Evolutionary conservation across 2,888 invertebrate genomes (phyloP).

Genomic region (Polymixis lichenea): DNA sequence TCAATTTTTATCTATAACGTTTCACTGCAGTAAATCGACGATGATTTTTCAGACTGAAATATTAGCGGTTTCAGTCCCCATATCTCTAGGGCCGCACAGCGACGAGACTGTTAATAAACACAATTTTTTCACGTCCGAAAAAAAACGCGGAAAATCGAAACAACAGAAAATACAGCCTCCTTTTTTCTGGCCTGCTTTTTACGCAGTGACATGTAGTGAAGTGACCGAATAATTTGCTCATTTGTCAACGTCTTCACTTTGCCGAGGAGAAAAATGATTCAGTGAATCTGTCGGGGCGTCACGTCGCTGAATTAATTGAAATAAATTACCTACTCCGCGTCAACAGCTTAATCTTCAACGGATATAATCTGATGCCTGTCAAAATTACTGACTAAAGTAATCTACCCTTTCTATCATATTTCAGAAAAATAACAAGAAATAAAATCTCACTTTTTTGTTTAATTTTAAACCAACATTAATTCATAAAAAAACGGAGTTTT

Average conservation of each 20-base stretch:
- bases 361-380: slow-evolving; percentile 78
- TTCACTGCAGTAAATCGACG: slow-evolving; percentile 84
- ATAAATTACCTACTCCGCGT: slow-evolving; percentile 84
- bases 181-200: slow-evolving; percentile 67
- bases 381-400: slow-evolving; percentile 72
- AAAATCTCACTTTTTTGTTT: background rate
- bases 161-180: slow-evolving; percentile 61
- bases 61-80: slow-evolving; percentile 80
- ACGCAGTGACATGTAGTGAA: slow-evolving; percentile 78
- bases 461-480: background rate
- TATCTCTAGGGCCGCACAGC: slow-evolving; percentile 76
- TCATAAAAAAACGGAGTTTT: background rate
- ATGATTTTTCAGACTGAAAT: slow-evolving; percentile 84
- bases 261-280: slow-evolving; percentile 88
- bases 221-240: slow-evolving; percentile 87
- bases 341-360: slow-evolving; percentile 80
- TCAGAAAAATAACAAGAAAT: background rate
- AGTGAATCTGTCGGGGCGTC: slow-evolving; percentile 86
- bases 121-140: slow-evolving; percentile 72
- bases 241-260: slow-evolving; percentile 87
- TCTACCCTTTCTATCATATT: slow-evolving; percentile 9
- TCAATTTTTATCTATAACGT: slow-evolving; percentile 84
- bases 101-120: slow-evolving; percentile 80
- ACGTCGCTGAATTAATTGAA: slow-evolving; percentile 88
- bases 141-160: slow-evolving; percentile 67